Conservation (phyloP, 2,888 invertebrate species). For the Callimorpha dominula region DNA sequence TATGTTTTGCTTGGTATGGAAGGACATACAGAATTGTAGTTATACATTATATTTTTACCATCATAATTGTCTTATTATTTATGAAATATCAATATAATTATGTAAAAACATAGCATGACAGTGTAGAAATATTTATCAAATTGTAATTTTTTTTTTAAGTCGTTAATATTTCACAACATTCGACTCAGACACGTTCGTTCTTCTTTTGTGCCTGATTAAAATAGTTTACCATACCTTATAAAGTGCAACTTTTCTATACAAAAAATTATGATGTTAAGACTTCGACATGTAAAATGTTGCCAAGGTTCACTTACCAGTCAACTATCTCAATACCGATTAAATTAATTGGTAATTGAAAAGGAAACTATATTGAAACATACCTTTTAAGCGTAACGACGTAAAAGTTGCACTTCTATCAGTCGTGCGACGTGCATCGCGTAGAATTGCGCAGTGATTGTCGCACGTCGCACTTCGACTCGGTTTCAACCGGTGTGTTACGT, state of each 20-base stretch:
- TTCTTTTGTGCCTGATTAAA: neutral
- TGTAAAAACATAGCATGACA: too few species aligned
- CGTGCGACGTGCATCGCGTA: neutral
- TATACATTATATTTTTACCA: too few species aligned
- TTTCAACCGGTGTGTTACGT: conserved; percentile 20
- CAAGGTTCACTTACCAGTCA: neutral
- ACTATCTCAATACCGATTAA: neutral
- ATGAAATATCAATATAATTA: too few species aligned
- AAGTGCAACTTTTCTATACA: neutral
- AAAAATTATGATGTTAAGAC: neutral
- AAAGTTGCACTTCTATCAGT: conserved; percentile 1
- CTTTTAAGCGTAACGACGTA: neutral
- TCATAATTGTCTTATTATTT: too few species aligned
- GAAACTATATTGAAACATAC: neutral
- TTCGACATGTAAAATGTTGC: neutral
- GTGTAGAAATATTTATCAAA: too few species aligned
- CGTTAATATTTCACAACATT: neutral
- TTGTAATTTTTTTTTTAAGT: too few species aligned
- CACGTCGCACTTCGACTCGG: conserved; percentile 16
- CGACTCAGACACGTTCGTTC: neutral
- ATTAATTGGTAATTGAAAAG: neutral
- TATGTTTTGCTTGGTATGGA: too few species aligned
- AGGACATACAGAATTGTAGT: too few species aligned
- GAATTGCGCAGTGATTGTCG: conserved; percentile 17
- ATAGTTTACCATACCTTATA: neutral